Percentiles rank a stretch among this genome's conserved stretches.
These are phyloP conservation scores for Tuberolachnus salignus DNA, from an alignment of 2,888 invertebrate species.

Conservation along the genomic window DNA sequence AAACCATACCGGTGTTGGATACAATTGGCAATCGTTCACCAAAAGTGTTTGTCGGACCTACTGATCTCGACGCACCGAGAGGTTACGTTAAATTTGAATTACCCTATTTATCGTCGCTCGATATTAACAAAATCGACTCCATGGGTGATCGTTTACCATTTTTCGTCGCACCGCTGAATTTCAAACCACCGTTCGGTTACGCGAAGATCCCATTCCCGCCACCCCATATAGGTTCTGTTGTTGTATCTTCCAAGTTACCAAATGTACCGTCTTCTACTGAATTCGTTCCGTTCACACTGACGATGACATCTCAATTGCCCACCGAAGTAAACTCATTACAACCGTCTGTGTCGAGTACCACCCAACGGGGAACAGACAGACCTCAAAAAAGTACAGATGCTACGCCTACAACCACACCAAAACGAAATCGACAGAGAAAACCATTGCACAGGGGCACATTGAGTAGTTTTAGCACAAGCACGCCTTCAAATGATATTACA, in stretches of 20 bases:
- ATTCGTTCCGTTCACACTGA: conserved; percentile 40
- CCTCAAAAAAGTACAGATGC: neutral
- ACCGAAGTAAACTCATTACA: conserved; percentile 48
- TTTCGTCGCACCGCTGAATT: conserved; percentile 84
- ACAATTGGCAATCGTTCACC: conserved; percentile 73
- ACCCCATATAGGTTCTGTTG: conserved; percentile 85
- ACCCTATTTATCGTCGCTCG: conserved; percentile 79
- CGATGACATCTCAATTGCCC: conserved; percentile 43
- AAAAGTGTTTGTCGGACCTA: conserved; percentile 81
- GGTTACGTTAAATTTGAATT: conserved; percentile 81
- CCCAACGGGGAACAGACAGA: conserved; percentile 36
- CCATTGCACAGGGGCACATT: conserved; percentile 62
- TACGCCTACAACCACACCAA: conserved; percentile 34
- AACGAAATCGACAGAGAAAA: conserved; percentile 60
- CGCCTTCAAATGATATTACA: conserved; percentile 45
- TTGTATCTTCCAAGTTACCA: conserved; percentile 64
- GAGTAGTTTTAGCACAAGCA: conserved; percentile 60
- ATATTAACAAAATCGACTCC: conserved; percentile 71
- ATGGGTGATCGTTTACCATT: conserved; percentile 79
- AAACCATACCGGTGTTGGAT: conserved; percentile 78
- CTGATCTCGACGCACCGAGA: conserved; percentile 72
- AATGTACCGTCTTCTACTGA: conserved; percentile 17
- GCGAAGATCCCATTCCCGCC: conserved; percentile 85
- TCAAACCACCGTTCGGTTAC: conserved; percentile 81
- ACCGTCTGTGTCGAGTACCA: conserved; percentile 29